Evolutionary conservation across 2,888 invertebrate genomes (phyloP).

Genomic region (Yponomeuta cagnagella): DNA sequence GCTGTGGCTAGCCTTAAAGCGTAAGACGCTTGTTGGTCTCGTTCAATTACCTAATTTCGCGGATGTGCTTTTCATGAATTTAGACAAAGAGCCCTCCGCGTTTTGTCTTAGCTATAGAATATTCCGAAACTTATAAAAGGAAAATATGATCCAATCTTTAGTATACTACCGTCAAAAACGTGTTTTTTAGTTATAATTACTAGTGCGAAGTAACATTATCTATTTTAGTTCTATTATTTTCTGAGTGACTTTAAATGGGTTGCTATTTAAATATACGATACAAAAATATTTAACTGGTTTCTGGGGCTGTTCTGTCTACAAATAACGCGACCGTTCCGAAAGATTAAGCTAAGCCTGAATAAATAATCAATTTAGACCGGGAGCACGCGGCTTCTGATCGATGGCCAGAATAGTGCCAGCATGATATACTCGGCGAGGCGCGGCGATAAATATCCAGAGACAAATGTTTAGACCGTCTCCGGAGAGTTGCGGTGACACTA

Average conservation of each 20-base stretch:
- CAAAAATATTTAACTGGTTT: constrained; percentile 49
- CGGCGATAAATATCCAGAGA: constrained; percentile 72
- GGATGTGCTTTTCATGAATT: too few relatives aligned
- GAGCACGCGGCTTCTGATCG: constrained; percentile 67
- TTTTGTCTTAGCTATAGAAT: too few relatives aligned
- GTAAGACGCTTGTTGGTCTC: too few relatives aligned
- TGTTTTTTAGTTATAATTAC: too few relatives aligned
- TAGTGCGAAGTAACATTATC: too few relatives aligned
- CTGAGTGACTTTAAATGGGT: not conserved
- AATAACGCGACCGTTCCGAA: constrained; percentile 58
- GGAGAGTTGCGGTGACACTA: constrained; percentile 73
- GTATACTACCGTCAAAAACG: too few relatives aligned
- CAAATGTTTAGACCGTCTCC: constrained; percentile 72
- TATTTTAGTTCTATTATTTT: too few relatives aligned
- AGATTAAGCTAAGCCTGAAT: constrained; percentile 70
- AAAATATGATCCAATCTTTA: too few relatives aligned
- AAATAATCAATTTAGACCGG: constrained; percentile 69
- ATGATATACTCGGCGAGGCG: constrained; percentile 69
- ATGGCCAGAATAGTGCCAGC: constrained; percentile 70
- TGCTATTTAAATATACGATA: not conserved
- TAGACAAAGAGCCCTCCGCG: too few relatives aligned
- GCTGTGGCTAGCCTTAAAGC: too few relatives aligned
- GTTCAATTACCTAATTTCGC: too few relatives aligned
- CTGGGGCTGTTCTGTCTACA: constrained; percentile 54
- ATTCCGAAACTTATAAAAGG: too few relatives aligned